Percentiles rank a stretch among this genome's conserved stretches.
These are phyloP conservation scores for Micromussa lordhowensis DNA, from an alignment of 92 coral and sea anemone species.

Conservation along the genomic window DNA sequence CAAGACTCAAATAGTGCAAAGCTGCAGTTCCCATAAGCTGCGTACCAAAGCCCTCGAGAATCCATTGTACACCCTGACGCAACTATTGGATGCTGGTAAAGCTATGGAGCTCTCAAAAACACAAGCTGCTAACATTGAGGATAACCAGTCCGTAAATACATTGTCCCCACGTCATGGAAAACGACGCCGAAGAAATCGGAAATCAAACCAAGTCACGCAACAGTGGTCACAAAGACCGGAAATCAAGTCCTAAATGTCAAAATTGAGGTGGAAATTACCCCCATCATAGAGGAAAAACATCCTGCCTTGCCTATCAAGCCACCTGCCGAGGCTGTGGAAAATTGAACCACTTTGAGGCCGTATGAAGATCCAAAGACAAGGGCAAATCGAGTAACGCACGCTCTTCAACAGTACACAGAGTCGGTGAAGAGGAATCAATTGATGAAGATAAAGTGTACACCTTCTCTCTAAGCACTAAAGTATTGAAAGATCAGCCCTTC, in stretches of 20 bases:
- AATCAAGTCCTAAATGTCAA: slow-evolving; percentile 39
- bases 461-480: not conserved
- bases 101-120: slow-evolving; percentile 45
- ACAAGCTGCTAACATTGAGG: slow-evolving; percentile 47
- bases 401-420: slow-evolving; percentile 4
- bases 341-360: slow-evolving; percentile 41
- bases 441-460: slow-evolving; percentile 33
- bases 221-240: slow-evolving; percentile 30
- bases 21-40: slow-evolving; percentile 43
- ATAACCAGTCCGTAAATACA: slow-evolving; percentile 12
- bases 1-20: slow-evolving; percentile 70
- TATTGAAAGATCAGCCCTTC: slow-evolving; percentile 32
- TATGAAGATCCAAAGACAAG: slow-evolving; percentile 26
- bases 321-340: slow-evolving; percentile 53
- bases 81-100: slow-evolving; percentile 50
- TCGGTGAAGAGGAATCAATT: slow-evolving; percentile 23
- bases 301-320: slow-evolving; percentile 28
- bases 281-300: slow-evolving; percentile 36
- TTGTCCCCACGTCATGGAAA: slow-evolving; percentile 15
- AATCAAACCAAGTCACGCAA: slow-evolving; percentile 21
- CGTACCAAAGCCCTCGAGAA: not conserved
- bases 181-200: slow-evolving; percentile 1
- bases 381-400: slow-evolving; percentile 8
- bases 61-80: slow-evolving; percentile 33
- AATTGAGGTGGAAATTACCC: slow-evolving; percentile 44